A percentile compares a stretch with the other conserved stretches of the same genome.
Evolutionary conservation across 1,140 invertebrate species (phyloP).

Genomic region (Anthonomus grandis): DNA sequence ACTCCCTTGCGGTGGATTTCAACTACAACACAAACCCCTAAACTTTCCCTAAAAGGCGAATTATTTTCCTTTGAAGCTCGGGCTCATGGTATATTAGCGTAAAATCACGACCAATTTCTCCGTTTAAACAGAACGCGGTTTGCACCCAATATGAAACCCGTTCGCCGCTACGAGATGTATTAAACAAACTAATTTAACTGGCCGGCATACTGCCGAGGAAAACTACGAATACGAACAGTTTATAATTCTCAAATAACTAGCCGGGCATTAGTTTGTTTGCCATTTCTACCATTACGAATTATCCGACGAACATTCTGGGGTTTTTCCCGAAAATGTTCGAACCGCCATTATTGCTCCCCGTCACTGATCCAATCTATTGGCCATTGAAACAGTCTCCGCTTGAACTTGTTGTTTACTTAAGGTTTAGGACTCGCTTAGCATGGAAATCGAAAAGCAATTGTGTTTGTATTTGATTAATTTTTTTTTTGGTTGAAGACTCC

Average conservation of each 20-base stretch:
- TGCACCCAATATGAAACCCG: slow-evolving; percentile 7
- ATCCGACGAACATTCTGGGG: no score
- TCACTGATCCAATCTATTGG: no score
- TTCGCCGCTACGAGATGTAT: slow-evolving; percentile 28
- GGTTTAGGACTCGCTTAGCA: slow-evolving; percentile 5
- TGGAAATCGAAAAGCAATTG: slow-evolving; percentile 7
- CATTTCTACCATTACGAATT: no score
- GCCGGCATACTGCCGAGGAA: slow-evolving; percentile 12
- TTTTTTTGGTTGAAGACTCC: no score
- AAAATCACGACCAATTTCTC: slow-evolving; percentile 7
- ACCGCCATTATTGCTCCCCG: no score
- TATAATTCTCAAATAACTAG: slow-evolving; percentile 31
- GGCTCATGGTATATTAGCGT: slow-evolving; percentile 7
- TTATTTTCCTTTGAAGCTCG: slow-evolving; percentile 3
- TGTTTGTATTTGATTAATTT: slow-evolving; percentile 7
- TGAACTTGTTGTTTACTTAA: slow-evolving; percentile 13
- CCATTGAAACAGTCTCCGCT: no score
- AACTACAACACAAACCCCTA: no score
- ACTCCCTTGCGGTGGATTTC: no score
- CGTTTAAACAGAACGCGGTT: slow-evolving; percentile 8
- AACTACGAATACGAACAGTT: slow-evolving; percentile 10
- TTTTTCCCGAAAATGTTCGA: no score
- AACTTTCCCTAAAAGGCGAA: no score
- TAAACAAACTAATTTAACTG: slow-evolving; percentile 34
- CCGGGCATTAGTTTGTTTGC: slow-evolving; percentile 22